Evolutionary conservation across 1,140 invertebrate genomes (phyloP), one percentile per base, ranked within the genome.

Genomic region (Drosophila trapezifrons): DNA sequence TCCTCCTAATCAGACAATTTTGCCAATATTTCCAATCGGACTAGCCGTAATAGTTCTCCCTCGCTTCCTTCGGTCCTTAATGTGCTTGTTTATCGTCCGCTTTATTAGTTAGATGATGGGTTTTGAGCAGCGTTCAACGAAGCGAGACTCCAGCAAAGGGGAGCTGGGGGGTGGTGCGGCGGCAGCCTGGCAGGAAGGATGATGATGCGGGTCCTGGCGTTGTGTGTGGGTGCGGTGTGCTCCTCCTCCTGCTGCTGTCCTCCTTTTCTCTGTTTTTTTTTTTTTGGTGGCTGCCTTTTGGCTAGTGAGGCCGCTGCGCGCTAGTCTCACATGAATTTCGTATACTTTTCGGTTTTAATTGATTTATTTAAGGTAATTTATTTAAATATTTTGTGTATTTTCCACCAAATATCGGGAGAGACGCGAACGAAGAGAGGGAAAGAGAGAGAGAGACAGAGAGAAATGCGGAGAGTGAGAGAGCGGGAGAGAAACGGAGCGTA

Each of bases 1-100:
- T 85, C 81, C 81, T 85, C 54, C 66, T 85, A 78, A 38, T 80
- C 49, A 78, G 51, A 75, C 55, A 85, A 75, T 74, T 65, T 64
- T 69, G 81, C 67, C 74, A 77, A 77, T 73, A 20, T 57, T 69
- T 25, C 13, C 52, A 52, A 37, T 52, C 37, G 18, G 58, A 49
- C 63, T 69, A 49, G 42, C 55, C 40, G 51, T 49, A 13, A 27
- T 60, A 43, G 29, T 22, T 62, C 18, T 5, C n/a, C 32, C n/a
- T 76, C 20, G 45, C 57, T 64, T 55, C 38, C 42, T 29, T 32
- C 35, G 63, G 49, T 60, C 54, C 17, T 77, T 63, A 37, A 43
- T 72, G 56, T 47, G n/a, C 51, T 70, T 47, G 51, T 64, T 78
- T 74, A 54, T 66, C 42, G 58, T 17, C 42, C 43, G 32, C 37